These are phyloP conservation scores for Crioceris asparagi DNA, from an alignment of 2,888 invertebrate genomes.

Conservation along the genomic window DNA sequence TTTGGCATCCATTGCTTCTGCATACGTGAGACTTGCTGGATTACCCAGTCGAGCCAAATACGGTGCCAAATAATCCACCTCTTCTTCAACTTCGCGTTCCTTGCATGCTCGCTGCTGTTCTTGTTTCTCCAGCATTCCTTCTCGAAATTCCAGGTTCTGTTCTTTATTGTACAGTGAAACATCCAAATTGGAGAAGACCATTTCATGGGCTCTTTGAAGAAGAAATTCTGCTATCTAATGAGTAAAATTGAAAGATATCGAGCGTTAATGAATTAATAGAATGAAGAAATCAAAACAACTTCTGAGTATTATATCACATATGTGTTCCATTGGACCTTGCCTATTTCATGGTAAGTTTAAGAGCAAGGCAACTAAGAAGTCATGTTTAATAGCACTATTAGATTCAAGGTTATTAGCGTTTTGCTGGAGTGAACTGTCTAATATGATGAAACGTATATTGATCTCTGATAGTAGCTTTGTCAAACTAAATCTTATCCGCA, in stretches of 20 bases:
- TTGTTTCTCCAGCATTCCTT: constrained; percentile 40
- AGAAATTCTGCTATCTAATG: constrained; percentile 38
- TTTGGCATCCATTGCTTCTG: constrained; percentile 41
- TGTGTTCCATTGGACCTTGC: too few relatives aligned
- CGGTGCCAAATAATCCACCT: constrained; percentile 52
- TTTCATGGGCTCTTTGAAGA: constrained; percentile 39
- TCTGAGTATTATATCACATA: too few relatives aligned
- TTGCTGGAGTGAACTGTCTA: too few relatives aligned
- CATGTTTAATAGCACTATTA: too few relatives aligned
- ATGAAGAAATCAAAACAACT: too few relatives aligned
- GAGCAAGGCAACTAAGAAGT: too few relatives aligned
- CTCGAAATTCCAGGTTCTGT: constrained; percentile 42
- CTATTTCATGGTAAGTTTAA: too few relatives aligned
- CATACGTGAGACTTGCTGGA: constrained; percentile 33
- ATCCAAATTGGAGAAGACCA: constrained; percentile 39
- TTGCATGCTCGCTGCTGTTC: constrained; percentile 43
- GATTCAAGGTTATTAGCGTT: too few relatives aligned
- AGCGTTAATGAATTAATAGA: not conserved
- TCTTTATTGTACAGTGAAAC: constrained; percentile 47
- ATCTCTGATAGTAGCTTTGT: too few relatives aligned
- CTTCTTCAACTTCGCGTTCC: constrained; percentile 51
- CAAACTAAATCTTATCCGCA: too few relatives aligned
- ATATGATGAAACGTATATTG: too few relatives aligned
- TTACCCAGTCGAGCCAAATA: constrained; percentile 51
- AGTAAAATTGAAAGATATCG: constrained; percentile 2